phyloP scores from a whole-genome alignment of 2,888 invertebrate genomes.

The Ernsta delagoae region DNA sequence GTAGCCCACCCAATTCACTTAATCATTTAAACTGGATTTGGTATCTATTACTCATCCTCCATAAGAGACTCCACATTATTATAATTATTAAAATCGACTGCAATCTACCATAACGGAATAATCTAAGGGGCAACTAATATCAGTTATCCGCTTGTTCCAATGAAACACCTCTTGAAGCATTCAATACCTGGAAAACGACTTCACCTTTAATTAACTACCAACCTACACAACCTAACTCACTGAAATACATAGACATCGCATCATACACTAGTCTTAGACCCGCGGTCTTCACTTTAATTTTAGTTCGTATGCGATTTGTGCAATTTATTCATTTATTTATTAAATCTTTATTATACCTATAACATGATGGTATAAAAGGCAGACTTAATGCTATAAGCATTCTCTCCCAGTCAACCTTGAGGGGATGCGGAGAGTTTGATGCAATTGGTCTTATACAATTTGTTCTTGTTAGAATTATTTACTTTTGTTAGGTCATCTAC shows the following conservation, averaged over 20 bases:
- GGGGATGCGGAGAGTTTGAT: no score
- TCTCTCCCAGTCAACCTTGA: no score
- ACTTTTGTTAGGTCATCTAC: no score
- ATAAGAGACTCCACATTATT: no score
- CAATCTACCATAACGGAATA: neutral
- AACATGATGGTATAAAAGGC: no score
- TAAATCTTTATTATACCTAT: no score
- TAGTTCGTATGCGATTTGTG: slow-evolving; percentile 4
- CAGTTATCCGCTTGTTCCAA: slow-evolving; percentile 11
- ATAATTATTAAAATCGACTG: neutral
- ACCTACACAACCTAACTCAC: slow-evolving; percentile 29
- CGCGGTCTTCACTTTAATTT: neutral
- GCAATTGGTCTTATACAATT: no score
- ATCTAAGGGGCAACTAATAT: slow-evolving; percentile 14
- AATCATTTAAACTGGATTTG: no score
- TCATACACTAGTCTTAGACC: neutral
- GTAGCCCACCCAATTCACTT: no score
- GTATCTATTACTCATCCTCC: no score
- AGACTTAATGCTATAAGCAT: no score
- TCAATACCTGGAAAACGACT: slow-evolving; percentile 12
- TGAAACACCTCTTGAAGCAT: slow-evolving; percentile 25
- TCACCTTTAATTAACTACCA: slow-evolving; percentile 33
- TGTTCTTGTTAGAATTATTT: no score
- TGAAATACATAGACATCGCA: neutral
- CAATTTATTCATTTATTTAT: neutral